Percentiles rank a stretch among this genome's conserved stretches.
phyloP scores from a whole-genome alignment of 1,140 invertebrate species.

The Drosophila bocqueti region DNA sequence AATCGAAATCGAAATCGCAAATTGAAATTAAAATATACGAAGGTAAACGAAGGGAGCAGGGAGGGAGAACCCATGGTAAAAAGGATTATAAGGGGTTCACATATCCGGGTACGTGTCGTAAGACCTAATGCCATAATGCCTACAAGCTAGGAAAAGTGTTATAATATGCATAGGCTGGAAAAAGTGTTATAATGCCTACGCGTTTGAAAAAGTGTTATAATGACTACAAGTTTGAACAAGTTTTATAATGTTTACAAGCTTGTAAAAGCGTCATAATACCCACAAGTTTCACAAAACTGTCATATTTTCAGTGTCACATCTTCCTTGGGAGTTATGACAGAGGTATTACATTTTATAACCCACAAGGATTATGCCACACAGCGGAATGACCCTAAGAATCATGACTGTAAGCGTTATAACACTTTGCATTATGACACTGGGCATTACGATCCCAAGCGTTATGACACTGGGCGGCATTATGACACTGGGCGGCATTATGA shows the following conservation, averaged over 20 bases:
- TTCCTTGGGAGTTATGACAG: too few species aligned
- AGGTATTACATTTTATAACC: neutral
- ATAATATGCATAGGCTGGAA: neutral
- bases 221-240: neutral
- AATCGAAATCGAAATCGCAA: constrained; percentile 30
- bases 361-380: neutral
- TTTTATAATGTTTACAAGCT: neutral
- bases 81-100: neutral
- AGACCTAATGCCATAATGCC: neutral
- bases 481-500: neutral
- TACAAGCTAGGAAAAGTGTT: neutral
- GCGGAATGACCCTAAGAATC: neutral
- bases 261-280: neutral
- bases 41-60: neutral
- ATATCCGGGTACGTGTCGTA: neutral
- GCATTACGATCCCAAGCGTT: neutral
- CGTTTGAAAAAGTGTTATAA: too few species aligned
- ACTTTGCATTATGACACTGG: neutral
- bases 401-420: neutral
- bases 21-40: constrained; percentile 23
- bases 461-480: neutral
- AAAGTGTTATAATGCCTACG: too few species aligned
- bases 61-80: constrained; percentile 1
- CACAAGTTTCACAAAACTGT: neutral
- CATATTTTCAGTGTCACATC: neutral